Conservation (phyloP, 2,888 invertebrate species). For the Trachelus iudaicus region DNA sequence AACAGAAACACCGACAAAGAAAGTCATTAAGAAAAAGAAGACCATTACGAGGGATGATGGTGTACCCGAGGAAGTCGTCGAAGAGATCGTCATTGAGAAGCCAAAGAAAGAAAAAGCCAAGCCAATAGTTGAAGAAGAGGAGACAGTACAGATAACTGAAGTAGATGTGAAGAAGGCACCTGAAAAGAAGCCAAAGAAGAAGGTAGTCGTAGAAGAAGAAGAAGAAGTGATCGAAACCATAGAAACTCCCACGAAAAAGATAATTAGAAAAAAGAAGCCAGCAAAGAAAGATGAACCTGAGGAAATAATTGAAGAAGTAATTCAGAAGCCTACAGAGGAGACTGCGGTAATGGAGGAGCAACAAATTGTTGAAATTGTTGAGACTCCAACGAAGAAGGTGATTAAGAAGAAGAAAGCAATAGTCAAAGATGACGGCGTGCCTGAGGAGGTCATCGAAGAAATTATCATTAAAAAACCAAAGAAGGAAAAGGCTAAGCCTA, state of each 20-base stretch:
- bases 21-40: conserved; percentile 37
- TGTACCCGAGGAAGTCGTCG: conserved; percentile 39
- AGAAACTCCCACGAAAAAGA: conserved; percentile 44
- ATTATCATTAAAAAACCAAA: conserved; percentile 32
- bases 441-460: conserved; percentile 46
- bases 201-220: too few relatives aligned
- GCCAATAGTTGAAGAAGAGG: conserved; percentile 29
- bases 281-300: conserved; percentile 32
- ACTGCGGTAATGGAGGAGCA: conserved; percentile 7
- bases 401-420: conserved; percentile 23
- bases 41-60: conserved; percentile 30
- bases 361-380: conserved; percentile 33
- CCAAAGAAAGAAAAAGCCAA: conserved; percentile 29
- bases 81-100: conserved; percentile 38
- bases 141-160: conserved; percentile 41
- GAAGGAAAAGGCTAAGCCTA: conserved; percentile 27
- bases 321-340: conserved; percentile 18
- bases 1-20: too few relatives aligned
- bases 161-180: conserved; percentile 36
- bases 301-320: conserved; percentile 41
- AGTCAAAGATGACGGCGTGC: conserved; percentile 30
- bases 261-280: conserved; percentile 34
- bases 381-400: conserved; percentile 22
- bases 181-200: too few relatives aligned
- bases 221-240: conserved; percentile 23